These are phyloP conservation scores for Capitella teleta DNA, from an alignment of 1,140 invertebrate species.

Conservation along the genomic window DNA sequence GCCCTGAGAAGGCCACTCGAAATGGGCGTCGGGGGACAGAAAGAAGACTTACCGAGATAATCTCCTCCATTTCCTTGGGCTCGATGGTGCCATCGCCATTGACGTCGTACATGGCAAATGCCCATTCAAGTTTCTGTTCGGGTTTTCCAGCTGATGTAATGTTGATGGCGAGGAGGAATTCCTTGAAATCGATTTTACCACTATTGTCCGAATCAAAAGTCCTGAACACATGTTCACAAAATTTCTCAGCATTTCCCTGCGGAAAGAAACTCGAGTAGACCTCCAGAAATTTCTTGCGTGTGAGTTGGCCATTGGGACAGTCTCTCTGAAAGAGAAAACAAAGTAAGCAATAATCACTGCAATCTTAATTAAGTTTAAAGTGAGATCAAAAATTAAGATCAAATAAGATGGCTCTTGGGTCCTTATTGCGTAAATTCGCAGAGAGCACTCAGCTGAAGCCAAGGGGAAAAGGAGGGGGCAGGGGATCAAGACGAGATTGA, in stretches of 20 bases:
- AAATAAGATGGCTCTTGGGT: too few species aligned
- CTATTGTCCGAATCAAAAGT: slow-evolving; percentile 15
- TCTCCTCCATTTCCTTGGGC: slow-evolving; percentile 65
- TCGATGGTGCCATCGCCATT: slow-evolving; percentile 98
- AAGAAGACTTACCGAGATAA: slow-evolving; percentile 45
- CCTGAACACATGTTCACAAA: slow-evolving; percentile 15
- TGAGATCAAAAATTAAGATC: too few species aligned
- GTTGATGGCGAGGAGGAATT: slow-evolving; percentile 17
- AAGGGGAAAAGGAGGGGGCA: too few species aligned
- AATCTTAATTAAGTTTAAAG: too few species aligned
- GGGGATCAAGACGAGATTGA: too few species aligned
- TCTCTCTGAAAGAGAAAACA: slow-evolving; percentile 81
- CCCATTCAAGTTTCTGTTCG: slow-evolving; percentile 98
- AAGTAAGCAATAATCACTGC: too few species aligned
- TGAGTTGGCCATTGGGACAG: slow-evolving; percentile 93
- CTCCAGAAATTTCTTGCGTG: slow-evolving; percentile 96
- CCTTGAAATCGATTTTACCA: slow-evolving; percentile 27
- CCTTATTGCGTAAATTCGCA: too few species aligned
- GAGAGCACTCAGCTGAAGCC: too few species aligned
- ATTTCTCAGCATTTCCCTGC: slow-evolving; percentile 42
- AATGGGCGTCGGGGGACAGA: background rate
- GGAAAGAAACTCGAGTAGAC: slow-evolving; percentile 94
- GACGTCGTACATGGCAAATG: slow-evolving; percentile 94
- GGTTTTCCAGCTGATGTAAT: slow-evolving; percentile 76
- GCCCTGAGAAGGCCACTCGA: background rate